Evolutionary conservation across 2,888 invertebrate genomes (phyloP).

Genomic region (Sycophila texana): DNA sequence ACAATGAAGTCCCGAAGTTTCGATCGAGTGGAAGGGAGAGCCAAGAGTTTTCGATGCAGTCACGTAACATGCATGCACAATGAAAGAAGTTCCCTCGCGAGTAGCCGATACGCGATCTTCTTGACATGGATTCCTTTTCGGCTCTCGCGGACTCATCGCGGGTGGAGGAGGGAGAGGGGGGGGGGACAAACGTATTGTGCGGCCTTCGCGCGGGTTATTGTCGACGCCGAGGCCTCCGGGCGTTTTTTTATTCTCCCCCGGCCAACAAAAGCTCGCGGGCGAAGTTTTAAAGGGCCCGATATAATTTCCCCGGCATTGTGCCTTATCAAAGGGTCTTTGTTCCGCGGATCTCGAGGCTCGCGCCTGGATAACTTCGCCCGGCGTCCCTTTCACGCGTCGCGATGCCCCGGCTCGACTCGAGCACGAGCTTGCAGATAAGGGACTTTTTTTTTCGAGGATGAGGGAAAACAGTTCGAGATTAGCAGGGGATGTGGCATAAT

Average conservation of each 20-base stretch:
- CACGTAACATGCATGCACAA: not conserved
- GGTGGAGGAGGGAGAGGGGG: not conserved
- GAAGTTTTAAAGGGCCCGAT: constrained; percentile 7
- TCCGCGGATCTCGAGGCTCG: constrained; percentile 17
- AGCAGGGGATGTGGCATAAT: too few relatives aligned
- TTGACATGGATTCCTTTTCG: constrained; percentile 44
- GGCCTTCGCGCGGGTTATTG: constrained; percentile 18
- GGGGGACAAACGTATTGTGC: not conserved
- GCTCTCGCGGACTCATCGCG: not conserved
- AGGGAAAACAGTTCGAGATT: too few relatives aligned
- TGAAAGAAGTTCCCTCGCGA: not conserved
- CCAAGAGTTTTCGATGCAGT: not conserved
- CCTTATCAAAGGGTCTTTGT: constrained; percentile 37
- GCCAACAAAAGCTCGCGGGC: not conserved
- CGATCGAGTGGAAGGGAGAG: not conserved
- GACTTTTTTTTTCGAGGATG: too few relatives aligned
- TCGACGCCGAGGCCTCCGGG: constrained; percentile 11
- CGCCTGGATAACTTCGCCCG: constrained; percentile 8
- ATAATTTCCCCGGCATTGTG: constrained; percentile 44
- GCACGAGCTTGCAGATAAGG: too few relatives aligned
- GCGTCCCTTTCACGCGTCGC: too few relatives aligned
- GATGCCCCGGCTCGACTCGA: too few relatives aligned
- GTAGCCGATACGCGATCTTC: constrained; percentile 28
- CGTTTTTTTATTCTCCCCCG: constrained; percentile 17
- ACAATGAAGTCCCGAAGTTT: too few relatives aligned